Base-by-base conservation (phyloP, 2,888 invertebrate species). In the Gymnoscelis rufifasciata region DNA sequence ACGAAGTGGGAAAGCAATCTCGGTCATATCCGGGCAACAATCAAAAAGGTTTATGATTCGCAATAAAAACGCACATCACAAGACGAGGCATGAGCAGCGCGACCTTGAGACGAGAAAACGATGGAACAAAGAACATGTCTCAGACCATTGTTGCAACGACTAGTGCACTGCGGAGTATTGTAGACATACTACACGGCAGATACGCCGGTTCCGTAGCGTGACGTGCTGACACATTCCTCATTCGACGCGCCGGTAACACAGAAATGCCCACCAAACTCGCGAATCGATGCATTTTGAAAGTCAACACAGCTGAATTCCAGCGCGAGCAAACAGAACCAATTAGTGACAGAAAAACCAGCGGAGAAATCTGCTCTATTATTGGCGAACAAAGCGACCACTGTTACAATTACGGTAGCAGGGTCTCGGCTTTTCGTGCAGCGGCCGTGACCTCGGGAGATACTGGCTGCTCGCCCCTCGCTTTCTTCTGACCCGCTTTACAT, bases 401-500 rank as follows among this genome's bases (percentile, higher is more conserved):
- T 69, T 75, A 73, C 75, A 72, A 69, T 77, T 73, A 72, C 74
- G 63, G 65, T 69, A 62, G 61, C 36, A 56, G 58, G 56, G 60
- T 59, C 62, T 58, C 64, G 60, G 71, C 62, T 70, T 71, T 75
- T 74, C 68, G 69, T 65, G 70, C 74, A 74, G 74, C 74, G 83
- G 68, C 83, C 84, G 77, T 86, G 86, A 86, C 87, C 87, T 80
- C 77, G 74, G 71, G 80, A 80, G 84, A 83, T 82, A 81, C 76
- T 76, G 71, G 68, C 82, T 81, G 71, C 71, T 71, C 69, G 72
- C 74, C 74, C 74, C 74, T 74, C 80, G 83, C 86, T 88, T 86
- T 88, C 87, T 82, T 84, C 73, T 88, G 87, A 86, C 87, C 87
- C 81, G 78, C 84, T 88, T 87, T 86, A 84, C 81, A 74, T 77